Percentiles rank a stretch among this genome's conserved stretches.
Evolutionary conservation across 2,113 vertebrate species (phyloP).

Genomic region (Madoqua kirkii): DNA sequence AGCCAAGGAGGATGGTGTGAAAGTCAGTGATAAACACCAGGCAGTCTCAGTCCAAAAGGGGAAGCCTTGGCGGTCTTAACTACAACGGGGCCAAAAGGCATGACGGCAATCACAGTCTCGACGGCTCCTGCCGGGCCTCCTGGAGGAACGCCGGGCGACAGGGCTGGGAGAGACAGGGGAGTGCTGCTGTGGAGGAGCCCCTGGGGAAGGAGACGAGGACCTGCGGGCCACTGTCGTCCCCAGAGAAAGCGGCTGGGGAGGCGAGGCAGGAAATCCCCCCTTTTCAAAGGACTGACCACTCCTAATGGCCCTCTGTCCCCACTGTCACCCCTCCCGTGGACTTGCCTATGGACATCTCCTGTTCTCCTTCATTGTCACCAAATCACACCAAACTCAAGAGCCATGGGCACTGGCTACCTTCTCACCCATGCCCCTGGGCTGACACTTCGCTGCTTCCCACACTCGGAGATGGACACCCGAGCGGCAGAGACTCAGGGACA

Average conservation of each 20-base stretch:
- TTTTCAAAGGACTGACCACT: not conserved
- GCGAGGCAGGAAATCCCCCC: accelerated
- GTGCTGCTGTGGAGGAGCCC: not conserved
- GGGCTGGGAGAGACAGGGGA: conserved; percentile 46
- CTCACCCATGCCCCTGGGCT: not conserved
- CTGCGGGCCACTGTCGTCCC: not conserved
- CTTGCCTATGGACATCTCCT: not conserved
- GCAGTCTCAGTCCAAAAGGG: conserved; percentile 59
- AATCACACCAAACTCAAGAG: not conserved
- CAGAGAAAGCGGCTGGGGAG: not conserved
- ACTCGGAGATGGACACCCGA: not conserved
- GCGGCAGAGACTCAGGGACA: not conserved
- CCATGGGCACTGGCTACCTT: not conserved
- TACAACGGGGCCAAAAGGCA: conserved; percentile 32
- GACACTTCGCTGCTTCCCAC: not conserved
- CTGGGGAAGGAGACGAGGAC: conserved; percentile 13
- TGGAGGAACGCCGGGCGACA: conserved; percentile 42
- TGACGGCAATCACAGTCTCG: conserved; percentile 56
- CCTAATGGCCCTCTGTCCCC: accelerated
- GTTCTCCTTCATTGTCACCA: not conserved
- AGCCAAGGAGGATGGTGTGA: conserved; percentile 49
- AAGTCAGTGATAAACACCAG: conserved; percentile 52
- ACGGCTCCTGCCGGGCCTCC: conserved; percentile 48
- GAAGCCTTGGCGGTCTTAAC: conserved; percentile 63
- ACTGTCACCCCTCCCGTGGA: accelerated